Evolutionary conservation across 2,797 vertebrate species (phyloP).

Genomic region (Enteromius fasciolatus): DNA sequence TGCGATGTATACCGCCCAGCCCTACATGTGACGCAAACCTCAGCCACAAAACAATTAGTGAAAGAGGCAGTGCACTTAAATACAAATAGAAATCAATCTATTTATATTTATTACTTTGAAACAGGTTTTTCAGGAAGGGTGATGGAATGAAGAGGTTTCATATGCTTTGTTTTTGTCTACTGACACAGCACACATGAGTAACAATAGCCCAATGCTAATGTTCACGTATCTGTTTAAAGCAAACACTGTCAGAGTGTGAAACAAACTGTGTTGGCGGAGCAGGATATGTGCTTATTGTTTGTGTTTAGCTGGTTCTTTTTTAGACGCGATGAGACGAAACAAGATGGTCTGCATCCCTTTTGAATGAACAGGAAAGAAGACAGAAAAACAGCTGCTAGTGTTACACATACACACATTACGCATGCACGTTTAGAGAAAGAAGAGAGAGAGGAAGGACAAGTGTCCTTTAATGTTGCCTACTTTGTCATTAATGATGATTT

Average conservation of each 20-base stretch:
- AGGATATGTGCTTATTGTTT: slow-evolving; percentile 73
- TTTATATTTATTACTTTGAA: background rate
- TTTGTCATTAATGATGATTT: slow-evolving; percentile 21
- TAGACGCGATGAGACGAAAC: slow-evolving; percentile 73
- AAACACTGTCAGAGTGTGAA: slow-evolving; percentile 12
- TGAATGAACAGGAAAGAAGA: slow-evolving; percentile 58
- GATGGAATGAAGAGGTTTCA: background rate
- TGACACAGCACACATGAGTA: background rate
- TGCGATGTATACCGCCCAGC: too few relatives aligned
- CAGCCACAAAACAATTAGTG: background rate
- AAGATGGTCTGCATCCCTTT: slow-evolving; percentile 69
- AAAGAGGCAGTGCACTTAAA: background rate
- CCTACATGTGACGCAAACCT: slow-evolving; percentile 22
- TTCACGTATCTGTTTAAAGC: slow-evolving; percentile 17
- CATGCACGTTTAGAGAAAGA: slow-evolving; percentile 26
- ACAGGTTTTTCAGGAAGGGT: background rate
- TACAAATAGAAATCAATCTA: background rate
- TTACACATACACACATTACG: slow-evolving; percentile 19
- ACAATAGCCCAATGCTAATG: slow-evolving; percentile 14
- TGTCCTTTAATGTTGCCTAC: slow-evolving; percentile 7
- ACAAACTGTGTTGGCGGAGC: slow-evolving; percentile 53
- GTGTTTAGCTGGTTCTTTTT: slow-evolving; percentile 69
- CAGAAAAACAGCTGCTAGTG: slow-evolving; percentile 52
- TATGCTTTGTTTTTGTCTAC: slow-evolving; percentile 2
- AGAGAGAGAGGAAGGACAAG: slow-evolving; percentile 4